phyloP scores from a whole-genome alignment of 2,888 invertebrate genomes.

The Rhagonycha lutea region DNA sequence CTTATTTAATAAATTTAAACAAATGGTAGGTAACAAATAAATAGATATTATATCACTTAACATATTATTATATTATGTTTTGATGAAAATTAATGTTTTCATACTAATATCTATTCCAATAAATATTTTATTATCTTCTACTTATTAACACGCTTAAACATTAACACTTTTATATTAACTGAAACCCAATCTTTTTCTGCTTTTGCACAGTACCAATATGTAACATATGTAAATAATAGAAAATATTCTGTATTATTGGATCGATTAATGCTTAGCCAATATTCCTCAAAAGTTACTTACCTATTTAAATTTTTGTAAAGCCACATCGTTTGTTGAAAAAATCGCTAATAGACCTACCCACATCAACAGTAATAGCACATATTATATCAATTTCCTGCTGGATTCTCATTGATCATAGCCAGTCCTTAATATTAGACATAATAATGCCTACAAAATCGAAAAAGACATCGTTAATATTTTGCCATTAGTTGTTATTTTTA shows the following conservation, averaged over 20 bases:
- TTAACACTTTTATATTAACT: neutral
- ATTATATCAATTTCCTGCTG: neutral
- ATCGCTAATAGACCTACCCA: neutral
- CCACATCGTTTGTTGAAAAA: neutral
- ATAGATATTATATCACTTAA: no score
- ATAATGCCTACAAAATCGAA: no score
- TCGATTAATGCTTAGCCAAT: neutral
- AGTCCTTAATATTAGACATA: neutral
- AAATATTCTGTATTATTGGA: neutral
- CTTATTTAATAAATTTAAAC: no score
- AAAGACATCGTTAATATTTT: neutral
- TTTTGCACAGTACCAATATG: neutral
- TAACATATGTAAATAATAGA: neutral
- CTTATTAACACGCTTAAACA: neutral
- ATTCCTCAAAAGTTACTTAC: neutral
- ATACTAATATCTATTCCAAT: no score
- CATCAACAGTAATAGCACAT: neutral
- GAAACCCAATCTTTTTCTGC: neutral
- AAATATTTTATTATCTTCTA: no score
- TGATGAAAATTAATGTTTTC: no score
- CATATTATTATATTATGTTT: no score
- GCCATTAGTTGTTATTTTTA: neutral
- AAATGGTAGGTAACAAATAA: no score
- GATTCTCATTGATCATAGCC: neutral
- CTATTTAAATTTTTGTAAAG: neutral